Conservation (phyloP, 2,113 vertebrate genomes). For the Lichenostomus cassidix region DNA sequence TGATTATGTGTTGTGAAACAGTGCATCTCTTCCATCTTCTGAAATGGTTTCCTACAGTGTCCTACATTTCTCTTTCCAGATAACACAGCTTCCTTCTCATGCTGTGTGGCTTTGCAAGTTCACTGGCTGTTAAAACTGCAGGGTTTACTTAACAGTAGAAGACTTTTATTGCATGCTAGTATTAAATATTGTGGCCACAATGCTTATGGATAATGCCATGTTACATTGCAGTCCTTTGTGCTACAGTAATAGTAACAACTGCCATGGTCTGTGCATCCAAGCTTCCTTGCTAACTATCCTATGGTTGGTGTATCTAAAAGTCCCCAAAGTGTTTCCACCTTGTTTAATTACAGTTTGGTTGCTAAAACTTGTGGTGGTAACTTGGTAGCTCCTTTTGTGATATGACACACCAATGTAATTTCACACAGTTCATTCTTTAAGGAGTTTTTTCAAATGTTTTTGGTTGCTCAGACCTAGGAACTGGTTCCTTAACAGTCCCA, state of each 20-base stretch:
- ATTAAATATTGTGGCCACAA: neutral
- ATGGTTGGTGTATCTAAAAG: neutral
- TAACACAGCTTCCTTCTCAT: neutral
- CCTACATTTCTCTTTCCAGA: neutral
- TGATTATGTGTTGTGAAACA: neutral
- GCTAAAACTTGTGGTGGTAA: neutral
- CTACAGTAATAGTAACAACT: neutral
- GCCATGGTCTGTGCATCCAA: neutral
- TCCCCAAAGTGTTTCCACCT: neutral
- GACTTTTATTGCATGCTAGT: neutral
- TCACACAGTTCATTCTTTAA: neutral
- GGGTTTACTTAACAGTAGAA: neutral
- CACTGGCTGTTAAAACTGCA: neutral
- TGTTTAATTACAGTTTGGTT: neutral
- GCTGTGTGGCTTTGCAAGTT: neutral
- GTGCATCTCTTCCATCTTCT: neutral
- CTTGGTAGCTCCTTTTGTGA: neutral
- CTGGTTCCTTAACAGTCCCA: neutral
- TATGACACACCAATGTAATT: neutral
- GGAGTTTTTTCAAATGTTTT: neutral
- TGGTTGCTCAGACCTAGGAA: neutral
- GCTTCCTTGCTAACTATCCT: neutral
- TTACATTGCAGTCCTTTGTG: neutral
- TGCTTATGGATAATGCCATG: neutral
- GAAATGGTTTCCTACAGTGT: neutral